Evolutionary conservation across 2,888 invertebrate genomes (phyloP), one percentile per base, ranked within the genome.

Genomic region (Cosmia pyralina): DNA sequence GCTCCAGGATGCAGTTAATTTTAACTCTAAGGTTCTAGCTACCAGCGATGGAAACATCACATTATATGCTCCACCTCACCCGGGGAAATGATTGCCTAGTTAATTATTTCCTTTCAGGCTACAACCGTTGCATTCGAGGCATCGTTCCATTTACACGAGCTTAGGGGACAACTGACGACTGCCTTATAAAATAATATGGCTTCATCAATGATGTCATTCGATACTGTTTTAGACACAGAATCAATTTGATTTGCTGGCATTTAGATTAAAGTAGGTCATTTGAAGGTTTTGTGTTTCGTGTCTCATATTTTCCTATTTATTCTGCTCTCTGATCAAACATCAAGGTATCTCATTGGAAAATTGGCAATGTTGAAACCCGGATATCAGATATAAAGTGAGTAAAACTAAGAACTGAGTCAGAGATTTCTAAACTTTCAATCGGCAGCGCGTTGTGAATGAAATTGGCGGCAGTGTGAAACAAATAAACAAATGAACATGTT

Each of bases 401-500:
- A 68, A 38, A 6, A 38, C 38, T 38, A 38, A 78, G 72, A 72
- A 58, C 69, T 84, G 82, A 77, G 57, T 77, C 80, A 81, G 69
- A 82, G 75, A 79, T 86, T 86, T 86, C 85, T 84, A 83, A 86
- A 86, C 77, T 84, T 83, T 86, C 86, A 80, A 84, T 84, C 72
- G 65, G 60, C 58, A 68, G 62, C 76, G 79, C 69, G 77, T 75
- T 70, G 74, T 85, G 86, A 86, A 86, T 86, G 77, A 82, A 85
- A 84, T 86, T 79, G 70, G 59, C 63, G 69, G 60, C 34, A 34
- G 75, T 73, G 83, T 82, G 81, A 82, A 83, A 83, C 73, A 78
- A 82, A 83, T 73, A 83, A 85, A 83, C 85, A 85, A 88, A 90
- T 79, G 84, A 86, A 78, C 73, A 82, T 87, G 89, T 89, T 89